Conservation (phyloP, 2,888 invertebrate genomes). For the Seira musarum region DNA sequence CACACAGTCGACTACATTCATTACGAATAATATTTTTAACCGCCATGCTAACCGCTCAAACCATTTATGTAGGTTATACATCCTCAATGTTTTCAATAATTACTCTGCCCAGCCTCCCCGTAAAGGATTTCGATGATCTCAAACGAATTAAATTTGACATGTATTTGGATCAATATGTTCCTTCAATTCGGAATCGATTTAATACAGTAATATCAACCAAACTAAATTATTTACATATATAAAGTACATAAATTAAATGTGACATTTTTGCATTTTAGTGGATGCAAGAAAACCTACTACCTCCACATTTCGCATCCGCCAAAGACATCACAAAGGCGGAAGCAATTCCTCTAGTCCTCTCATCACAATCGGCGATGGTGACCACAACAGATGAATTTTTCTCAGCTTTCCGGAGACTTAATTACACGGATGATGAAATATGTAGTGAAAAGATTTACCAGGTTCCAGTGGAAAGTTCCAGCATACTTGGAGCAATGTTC, state of each 20-base stretch:
- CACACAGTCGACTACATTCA: too few relatives aligned
- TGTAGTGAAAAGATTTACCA: constrained; percentile 13
- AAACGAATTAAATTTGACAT: neutral
- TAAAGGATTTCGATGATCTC: neutral
- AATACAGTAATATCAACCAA: too few relatives aligned
- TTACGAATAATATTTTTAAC: neutral
- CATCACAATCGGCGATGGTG: neutral
- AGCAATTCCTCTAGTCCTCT: neutral
- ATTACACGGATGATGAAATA: neutral
- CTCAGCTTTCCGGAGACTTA: neutral
- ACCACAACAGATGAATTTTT: constrained; percentile 13
- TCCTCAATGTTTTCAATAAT: constrained; percentile 11
- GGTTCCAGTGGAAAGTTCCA: neutral
- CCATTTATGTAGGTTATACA: neutral
- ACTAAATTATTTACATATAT: too few relatives aligned
- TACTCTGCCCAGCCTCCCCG: neutral
- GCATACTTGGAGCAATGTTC: neutral
- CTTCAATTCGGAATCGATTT: neutral
- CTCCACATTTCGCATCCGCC: too few relatives aligned
- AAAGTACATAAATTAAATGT: too few relatives aligned
- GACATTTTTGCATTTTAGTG: too few relatives aligned
- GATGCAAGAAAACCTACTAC: neutral
- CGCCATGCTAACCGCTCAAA: neutral
- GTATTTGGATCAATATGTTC: constrained; percentile 10
- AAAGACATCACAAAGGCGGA: neutral